Conservation (phyloP, 2,797 vertebrate genomes). For the Sebastes iracundus region DNA sequence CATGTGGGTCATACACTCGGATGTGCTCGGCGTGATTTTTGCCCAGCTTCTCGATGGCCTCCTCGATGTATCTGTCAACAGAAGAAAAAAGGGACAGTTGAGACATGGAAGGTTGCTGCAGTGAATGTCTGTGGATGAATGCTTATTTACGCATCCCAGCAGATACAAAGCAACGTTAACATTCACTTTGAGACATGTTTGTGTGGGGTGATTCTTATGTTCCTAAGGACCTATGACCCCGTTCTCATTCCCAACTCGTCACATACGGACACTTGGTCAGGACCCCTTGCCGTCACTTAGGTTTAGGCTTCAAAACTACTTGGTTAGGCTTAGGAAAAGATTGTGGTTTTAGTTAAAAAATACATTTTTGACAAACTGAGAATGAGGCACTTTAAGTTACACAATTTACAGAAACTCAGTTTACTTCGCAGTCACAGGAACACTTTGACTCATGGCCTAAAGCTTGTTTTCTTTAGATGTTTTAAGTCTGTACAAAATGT, state of each 20-base stretch:
- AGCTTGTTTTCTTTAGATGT: too few relatives aligned
- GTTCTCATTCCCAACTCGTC: too few relatives aligned
- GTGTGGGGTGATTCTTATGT: too few relatives aligned
- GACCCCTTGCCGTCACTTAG: too few relatives aligned
- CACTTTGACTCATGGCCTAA: not conserved
- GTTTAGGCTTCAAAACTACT: too few relatives aligned
- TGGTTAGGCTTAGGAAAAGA: too few relatives aligned
- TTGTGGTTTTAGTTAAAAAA: too few relatives aligned
- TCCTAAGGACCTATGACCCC: too few relatives aligned
- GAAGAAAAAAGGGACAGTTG: not conserved
- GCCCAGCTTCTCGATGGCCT: slow-evolving; percentile 84
- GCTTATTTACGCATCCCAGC: not conserved
- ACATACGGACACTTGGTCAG: too few relatives aligned
- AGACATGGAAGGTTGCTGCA: not conserved
- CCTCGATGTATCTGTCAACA: slow-evolving; percentile 82
- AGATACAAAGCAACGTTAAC: not conserved
- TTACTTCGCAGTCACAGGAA: not conserved
- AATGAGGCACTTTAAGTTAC: too few relatives aligned
- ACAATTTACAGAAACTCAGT: not conserved
- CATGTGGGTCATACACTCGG: slow-evolving; percentile 81
- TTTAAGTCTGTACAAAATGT: too few relatives aligned
- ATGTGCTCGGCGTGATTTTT: slow-evolving; percentile 86
- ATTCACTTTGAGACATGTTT: not conserved
- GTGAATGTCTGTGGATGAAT: not conserved
- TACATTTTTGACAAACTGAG: too few relatives aligned